These are phyloP conservation scores for Gymnogyps californianus DNA, from an alignment of 2,113 vertebrate species.

Conservation along the genomic window DNA sequence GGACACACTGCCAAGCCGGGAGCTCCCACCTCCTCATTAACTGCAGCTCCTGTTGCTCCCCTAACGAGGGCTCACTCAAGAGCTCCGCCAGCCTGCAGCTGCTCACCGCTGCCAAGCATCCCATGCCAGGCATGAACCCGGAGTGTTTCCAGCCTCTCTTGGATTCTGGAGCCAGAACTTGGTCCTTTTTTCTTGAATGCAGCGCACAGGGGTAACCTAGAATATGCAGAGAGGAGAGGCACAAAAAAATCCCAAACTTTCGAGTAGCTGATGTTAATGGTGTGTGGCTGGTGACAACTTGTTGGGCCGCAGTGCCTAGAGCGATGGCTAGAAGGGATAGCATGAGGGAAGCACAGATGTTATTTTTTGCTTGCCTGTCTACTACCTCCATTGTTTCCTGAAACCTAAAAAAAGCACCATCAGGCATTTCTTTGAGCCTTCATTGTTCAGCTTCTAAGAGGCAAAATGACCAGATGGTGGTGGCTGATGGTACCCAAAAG, in stretches of 20 bases:
- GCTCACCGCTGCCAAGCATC: background rate
- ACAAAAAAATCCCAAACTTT: rapidly evolving
- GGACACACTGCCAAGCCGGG: rapidly evolving
- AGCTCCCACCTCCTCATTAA: slow-evolving; percentile 10
- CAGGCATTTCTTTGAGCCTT: background rate
- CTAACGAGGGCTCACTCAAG: background rate
- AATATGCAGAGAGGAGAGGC: rapidly evolving
- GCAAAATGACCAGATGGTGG: background rate
- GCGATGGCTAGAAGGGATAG: background rate
- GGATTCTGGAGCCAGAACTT: background rate
- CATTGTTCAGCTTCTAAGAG: background rate
- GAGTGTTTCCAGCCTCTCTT: background rate
- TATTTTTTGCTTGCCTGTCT: background rate
- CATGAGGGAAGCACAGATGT: rapidly evolving
- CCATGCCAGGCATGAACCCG: rapidly evolving
- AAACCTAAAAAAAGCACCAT: background rate
- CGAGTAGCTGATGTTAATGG: background rate
- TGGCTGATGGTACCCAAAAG: background rate
- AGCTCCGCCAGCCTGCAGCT: background rate
- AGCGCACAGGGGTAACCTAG: background rate
- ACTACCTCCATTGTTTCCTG: background rate
- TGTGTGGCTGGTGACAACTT: background rate
- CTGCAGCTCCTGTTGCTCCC: background rate
- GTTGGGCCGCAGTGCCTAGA: background rate
- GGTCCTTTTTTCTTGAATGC: background rate